Evolutionary conservation across 2,113 vertebrate species (phyloP).

Genomic region (Catharus bicknelli): DNA sequence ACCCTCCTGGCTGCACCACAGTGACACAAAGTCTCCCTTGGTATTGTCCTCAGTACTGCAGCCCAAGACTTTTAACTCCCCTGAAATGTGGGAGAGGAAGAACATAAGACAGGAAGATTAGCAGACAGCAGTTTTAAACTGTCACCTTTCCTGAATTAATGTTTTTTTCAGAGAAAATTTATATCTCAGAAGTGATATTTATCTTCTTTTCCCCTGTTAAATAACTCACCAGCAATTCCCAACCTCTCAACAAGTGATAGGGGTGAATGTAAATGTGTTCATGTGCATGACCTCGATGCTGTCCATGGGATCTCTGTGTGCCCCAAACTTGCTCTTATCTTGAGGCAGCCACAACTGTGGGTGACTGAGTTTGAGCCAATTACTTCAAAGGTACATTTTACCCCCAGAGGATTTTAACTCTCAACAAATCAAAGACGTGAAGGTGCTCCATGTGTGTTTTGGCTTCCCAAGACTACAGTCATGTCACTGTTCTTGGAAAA

Average conservation of each 20-base stretch:
- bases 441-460: not conserved
- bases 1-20: accelerated
- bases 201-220: not conserved
- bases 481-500: not conserved
- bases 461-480: not conserved
- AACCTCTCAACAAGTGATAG: not conserved
- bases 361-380: not conserved
- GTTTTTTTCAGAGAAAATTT: not conserved
- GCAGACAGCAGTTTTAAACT: not conserved
- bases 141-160: not conserved
- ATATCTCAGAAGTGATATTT: not conserved
- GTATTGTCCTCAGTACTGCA: not conserved
- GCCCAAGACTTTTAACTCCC: not conserved
- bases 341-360: not conserved
- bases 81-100: not conserved
- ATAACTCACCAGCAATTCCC: not conserved
- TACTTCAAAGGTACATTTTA: not conserved
- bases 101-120: not conserved
- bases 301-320: not conserved
- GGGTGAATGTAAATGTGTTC: not conserved
- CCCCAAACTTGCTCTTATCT: not conserved
- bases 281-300: not conserved
- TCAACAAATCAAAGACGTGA: not conserved
- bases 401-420: not conserved
- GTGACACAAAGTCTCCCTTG: not conserved